Evolutionary conservation across 2,113 vertebrate species (phyloP), one percentile per base, ranked within the genome.

Genomic region (Willisornis vidua): DNA sequence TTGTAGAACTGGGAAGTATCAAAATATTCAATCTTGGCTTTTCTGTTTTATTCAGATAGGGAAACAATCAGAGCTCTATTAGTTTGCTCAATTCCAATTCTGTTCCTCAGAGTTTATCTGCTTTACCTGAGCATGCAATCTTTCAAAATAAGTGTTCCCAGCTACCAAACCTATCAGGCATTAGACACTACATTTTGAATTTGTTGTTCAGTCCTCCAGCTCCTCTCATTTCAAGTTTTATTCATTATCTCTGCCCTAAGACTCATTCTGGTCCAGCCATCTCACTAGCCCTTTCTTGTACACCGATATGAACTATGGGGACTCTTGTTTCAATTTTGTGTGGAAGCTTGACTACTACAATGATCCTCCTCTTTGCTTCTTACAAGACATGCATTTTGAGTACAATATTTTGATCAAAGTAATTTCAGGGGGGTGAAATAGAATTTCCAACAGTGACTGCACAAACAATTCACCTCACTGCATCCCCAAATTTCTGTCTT

Each of bases 61-160:
- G 62, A 45, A 92, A 87, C 29, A 96, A 79, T 81, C 66, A 90
- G 63, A 93, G 18, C 6, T 90, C 63, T 78, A 81, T 84, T 89
- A 91, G 68, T 94, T 94, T 91, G 84, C 91, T 96, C 79, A 79
- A 73, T 96, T 97, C 96, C 94, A 93, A 72, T 93, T 97, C 65
- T 91, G 4, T 94, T 94, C 91, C 80, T 95, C 80, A 39, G 68
- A 92, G 91, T 94, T 95, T 94, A 88, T 95, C 78, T 94, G 41
- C 39, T 91, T 81, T 84, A 96, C 54, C 78, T 95, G 78, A 90
- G 72, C 35, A 35, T 62, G 25, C 48, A 81, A 43, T 90, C 75
- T 75, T 81, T 61, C 41, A 90, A 89, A 91, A 86, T 59, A 89
- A 72, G 79, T 76, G 70, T 24, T 94, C 29, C 81, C 59, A 76